Evolutionary conservation across 1,140 invertebrate genomes (phyloP).

Genomic region (Hormaphis cornu): DNA sequence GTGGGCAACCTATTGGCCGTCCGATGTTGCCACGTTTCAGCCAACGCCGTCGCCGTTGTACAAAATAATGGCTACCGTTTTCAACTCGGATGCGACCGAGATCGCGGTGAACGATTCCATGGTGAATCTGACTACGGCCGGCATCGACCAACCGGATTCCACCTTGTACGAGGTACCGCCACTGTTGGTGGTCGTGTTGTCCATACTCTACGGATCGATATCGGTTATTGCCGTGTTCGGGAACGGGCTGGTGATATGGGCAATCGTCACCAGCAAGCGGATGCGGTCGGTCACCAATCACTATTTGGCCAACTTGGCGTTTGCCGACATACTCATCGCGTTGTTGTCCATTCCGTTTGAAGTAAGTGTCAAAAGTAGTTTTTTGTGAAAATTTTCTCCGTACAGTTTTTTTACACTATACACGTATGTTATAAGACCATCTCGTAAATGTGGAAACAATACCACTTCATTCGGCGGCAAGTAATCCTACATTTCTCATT

Average conservation of each 20-base stretch:
- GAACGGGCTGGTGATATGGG: slow-evolving; percentile 49
- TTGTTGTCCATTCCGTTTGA: slow-evolving; percentile 48
- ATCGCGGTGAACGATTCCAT: neutral
- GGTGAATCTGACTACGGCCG: neutral
- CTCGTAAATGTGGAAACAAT: too few species aligned
- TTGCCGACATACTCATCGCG: slow-evolving; percentile 46
- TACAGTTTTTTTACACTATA: too few species aligned
- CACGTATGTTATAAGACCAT: too few species aligned
- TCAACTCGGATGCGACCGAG: too few species aligned
- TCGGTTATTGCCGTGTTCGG: slow-evolving; percentile 49
- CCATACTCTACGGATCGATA: slow-evolving; percentile 49
- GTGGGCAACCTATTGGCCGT: neutral
- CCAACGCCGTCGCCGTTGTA: neutral
- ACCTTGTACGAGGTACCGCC: slow-evolving; percentile 46
- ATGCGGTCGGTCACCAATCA: slow-evolving; percentile 50
- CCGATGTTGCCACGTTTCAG: neutral
- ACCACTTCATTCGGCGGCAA: too few species aligned
- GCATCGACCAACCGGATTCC: neutral
- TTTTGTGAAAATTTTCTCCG: too few species aligned
- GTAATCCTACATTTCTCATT: too few species aligned
- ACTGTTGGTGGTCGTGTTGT: slow-evolving; percentile 46
- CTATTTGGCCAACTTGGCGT: slow-evolving; percentile 47
- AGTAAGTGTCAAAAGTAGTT: slow-evolving; percentile 34
- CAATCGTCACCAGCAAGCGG: slow-evolving; percentile 42
- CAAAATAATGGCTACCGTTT: neutral